A percentile compares a stretch with the other conserved stretches of the same genome.
Evolutionary conservation across 2,113 vertebrate species (phyloP).

Genomic region (Oreotrochilus melanogaster): DNA sequence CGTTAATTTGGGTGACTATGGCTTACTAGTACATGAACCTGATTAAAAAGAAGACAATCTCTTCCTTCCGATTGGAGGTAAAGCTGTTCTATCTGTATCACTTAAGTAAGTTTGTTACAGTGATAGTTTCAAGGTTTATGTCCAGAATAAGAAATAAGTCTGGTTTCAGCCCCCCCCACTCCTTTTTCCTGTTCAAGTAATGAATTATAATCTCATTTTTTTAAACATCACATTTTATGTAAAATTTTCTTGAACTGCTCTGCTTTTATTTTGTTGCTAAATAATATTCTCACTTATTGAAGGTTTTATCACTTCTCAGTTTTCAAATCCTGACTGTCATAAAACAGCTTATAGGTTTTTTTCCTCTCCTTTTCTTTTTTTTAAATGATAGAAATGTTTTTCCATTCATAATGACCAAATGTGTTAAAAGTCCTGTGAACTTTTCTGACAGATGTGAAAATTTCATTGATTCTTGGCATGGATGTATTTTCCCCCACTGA

Average conservation of each 20-base stretch:
- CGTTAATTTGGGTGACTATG: neutral
- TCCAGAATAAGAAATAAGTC: neutral
- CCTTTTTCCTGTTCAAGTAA: neutral
- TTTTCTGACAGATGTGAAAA: conserved; percentile 30
- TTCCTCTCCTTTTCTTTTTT: neutral
- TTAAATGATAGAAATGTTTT: neutral
- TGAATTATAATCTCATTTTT: neutral
- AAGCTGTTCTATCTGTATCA: neutral
- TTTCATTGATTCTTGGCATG: neutral
- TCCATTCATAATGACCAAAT: conserved; percentile 23
- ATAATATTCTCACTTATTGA: neutral
- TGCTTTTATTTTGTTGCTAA: neutral
- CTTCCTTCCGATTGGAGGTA: neutral
- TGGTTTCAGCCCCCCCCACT: too few relatives aligned
- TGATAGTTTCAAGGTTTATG: neutral
- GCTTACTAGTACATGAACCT: neutral
- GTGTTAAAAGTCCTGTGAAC: conserved; percentile 7
- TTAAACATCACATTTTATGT: neutral
- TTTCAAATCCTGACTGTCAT: neutral
- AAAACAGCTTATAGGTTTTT: neutral
- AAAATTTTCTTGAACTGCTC: neutral
- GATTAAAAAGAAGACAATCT: neutral
- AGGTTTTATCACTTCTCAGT: neutral
- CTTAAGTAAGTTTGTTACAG: neutral
- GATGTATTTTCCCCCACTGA: neutral